Percentiles rank a stretch among this genome's conserved stretches.
These are phyloP conservation scores for Xestia c-nigrum DNA, from an alignment of 2,888 invertebrate species.

Conservation along the genomic window DNA sequence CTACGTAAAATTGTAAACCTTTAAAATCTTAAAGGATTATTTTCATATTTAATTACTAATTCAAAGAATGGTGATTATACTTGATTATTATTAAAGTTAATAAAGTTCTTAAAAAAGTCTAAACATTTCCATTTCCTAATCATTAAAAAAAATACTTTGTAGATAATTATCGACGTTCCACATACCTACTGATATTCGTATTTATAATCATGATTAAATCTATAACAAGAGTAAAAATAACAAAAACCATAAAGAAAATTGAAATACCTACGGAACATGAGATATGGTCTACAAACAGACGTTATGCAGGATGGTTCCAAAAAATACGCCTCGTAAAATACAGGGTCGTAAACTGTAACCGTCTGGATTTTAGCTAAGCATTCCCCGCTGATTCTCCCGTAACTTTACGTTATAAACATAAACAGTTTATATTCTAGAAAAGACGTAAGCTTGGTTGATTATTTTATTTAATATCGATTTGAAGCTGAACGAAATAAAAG, in stretches of 20 bases:
- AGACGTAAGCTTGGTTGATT: background rate
- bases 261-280: conserved; percentile 74
- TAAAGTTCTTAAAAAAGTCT: background rate
- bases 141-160: background rate
- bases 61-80: background rate
- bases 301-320: conserved; percentile 37
- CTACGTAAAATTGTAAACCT: background rate
- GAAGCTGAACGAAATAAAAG: background rate
- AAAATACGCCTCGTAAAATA: conserved; percentile 66
- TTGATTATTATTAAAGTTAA: background rate
- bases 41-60: background rate
- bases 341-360: conserved; percentile 79
- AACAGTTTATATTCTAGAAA: conserved; percentile 67
- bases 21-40: background rate
- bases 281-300: conserved; percentile 70
- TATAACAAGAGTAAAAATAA: background rate
- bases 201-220: conserved; percentile 1
- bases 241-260: conserved; percentile 68
- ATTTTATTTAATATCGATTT: background rate
- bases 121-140: background rate
- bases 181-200: background rate
- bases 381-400: conserved; percentile 74
- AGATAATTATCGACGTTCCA: background rate
- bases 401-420: conserved; percentile 73
- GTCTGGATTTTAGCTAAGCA: conserved; percentile 75